Conservation (phyloP, 2,797 vertebrate species). For the Tarsius wallacei region DNA sequence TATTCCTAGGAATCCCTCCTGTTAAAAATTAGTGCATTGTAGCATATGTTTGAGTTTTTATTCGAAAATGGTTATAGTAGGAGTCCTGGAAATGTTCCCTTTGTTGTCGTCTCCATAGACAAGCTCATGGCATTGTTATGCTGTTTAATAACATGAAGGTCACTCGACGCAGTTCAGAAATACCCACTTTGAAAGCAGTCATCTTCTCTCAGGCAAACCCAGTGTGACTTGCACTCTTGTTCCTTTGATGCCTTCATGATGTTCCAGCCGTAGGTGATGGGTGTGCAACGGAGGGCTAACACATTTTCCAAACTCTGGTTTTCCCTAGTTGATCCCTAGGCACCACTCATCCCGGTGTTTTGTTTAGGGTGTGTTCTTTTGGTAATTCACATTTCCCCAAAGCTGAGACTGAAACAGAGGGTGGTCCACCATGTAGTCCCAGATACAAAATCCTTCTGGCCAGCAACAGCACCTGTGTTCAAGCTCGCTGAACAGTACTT, state of each 20-base stretch:
- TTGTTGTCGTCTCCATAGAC: neutral
- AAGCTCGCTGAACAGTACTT: neutral
- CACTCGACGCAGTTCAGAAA: slow-evolving; percentile 48
- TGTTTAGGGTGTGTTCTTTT: slow-evolving; percentile 60
- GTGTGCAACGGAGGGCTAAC: neutral
- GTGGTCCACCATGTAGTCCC: neutral
- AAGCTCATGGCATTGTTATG: neutral
- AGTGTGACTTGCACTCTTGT: neutral
- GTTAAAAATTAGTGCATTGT: neutral
- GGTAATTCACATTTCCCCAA: slow-evolving; percentile 36
- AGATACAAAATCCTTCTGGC: neutral
- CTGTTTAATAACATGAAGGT: slow-evolving; percentile 17
- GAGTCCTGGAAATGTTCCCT: neutral
- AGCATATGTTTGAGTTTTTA: neutral
- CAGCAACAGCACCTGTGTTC: slow-evolving; percentile 7
- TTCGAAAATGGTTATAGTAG: neutral
- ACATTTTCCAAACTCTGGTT: slow-evolving; percentile 36
- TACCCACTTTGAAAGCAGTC: neutral
- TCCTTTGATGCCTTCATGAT: slow-evolving; percentile 15
- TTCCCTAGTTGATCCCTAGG: slow-evolving; percentile 30
- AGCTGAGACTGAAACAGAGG: slow-evolving; percentile 54
- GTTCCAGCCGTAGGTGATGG: neutral
- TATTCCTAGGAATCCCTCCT: neutral
- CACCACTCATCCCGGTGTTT: slow-evolving; percentile 14
- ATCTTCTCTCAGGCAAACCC: neutral